Evolutionary conservation across 2,797 vertebrate genomes (phyloP).

Genomic region (Crocidura indochinensis): DNA sequence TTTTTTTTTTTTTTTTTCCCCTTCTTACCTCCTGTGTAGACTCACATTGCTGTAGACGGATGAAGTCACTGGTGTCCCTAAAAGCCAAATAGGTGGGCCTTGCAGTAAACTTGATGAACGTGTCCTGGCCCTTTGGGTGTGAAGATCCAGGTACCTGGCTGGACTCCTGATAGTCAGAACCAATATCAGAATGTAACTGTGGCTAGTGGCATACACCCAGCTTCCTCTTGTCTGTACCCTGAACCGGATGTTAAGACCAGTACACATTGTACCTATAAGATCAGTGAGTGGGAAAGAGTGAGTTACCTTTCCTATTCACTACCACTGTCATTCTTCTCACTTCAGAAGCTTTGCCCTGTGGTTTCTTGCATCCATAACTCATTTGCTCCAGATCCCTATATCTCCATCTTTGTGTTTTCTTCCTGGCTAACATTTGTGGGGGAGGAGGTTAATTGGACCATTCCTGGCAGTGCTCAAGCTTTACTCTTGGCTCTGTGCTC

Average conservation of each 20-base stretch:
- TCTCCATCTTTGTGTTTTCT: not conserved
- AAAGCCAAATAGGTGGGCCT: not conserved
- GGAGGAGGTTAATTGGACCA: too few species aligned
- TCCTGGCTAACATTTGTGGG: not conserved
- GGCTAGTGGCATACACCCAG: too few species aligned
- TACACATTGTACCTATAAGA: too few species aligned
- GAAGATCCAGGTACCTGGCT: not conserved
- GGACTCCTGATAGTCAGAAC: not conserved
- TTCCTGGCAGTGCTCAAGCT: too few species aligned
- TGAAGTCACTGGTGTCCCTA: not conserved
- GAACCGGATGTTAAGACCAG: not conserved
- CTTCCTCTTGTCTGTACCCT: not conserved
- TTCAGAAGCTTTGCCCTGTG: not conserved
- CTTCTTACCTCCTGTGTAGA: too few species aligned
- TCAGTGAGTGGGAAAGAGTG: too few species aligned
- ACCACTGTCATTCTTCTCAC: not conserved
- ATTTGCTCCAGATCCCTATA: not conserved
- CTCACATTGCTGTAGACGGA: not conserved
- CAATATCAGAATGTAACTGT: too few species aligned
- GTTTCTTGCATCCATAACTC: not conserved
- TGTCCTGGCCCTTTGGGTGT: not conserved
- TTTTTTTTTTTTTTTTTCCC: too few species aligned
- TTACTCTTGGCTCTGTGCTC: not conserved
- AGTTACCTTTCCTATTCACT: not conserved
- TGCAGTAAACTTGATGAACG: not conserved